phyloP scores from a whole-genome alignment of 2,888 invertebrate species.

The Clanis bilineata region DNA sequence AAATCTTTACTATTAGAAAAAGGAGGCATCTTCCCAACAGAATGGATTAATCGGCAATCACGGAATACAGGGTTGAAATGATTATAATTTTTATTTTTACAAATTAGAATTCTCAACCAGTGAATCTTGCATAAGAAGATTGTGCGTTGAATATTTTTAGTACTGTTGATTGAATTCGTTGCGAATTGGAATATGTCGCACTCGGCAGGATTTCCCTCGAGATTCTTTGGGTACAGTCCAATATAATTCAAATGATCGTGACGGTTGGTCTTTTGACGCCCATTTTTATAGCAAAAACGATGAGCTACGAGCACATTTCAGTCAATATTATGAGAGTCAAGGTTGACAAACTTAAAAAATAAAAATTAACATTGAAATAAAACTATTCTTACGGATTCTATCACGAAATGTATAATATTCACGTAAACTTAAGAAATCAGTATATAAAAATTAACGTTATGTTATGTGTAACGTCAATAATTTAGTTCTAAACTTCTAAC shows the following conservation, averaged over 20 bases:
- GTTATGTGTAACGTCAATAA: too few species aligned
- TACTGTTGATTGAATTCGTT: constrained; percentile 34
- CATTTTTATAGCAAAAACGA: background rate
- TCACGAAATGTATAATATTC: too few species aligned
- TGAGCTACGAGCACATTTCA: background rate
- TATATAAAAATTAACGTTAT: too few species aligned
- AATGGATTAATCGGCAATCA: too few species aligned
- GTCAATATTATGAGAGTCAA: background rate
- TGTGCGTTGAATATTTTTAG: constrained; percentile 17
- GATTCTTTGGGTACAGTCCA: constrained; percentile 22
- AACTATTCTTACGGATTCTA: too few species aligned
- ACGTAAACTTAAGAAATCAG: too few species aligned
- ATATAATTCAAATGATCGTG: constrained; percentile 33
- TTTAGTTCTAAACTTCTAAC: too few species aligned
- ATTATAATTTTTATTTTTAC: background rate
- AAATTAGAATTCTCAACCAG: background rate
- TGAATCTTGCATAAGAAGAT: background rate
- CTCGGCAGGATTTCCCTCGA: constrained; percentile 45
- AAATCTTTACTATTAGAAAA: too few species aligned
- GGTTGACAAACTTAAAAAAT: too few species aligned
- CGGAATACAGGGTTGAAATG: too few species aligned
- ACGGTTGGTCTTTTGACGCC: background rate
- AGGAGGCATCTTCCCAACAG: too few species aligned
- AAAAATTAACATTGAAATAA: too few species aligned
- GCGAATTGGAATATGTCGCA: constrained; percentile 35